These are phyloP conservation scores for Mus caroli DNA, from an alignment of 2,797 vertebrate genomes.

Conservation along the genomic window DNA sequence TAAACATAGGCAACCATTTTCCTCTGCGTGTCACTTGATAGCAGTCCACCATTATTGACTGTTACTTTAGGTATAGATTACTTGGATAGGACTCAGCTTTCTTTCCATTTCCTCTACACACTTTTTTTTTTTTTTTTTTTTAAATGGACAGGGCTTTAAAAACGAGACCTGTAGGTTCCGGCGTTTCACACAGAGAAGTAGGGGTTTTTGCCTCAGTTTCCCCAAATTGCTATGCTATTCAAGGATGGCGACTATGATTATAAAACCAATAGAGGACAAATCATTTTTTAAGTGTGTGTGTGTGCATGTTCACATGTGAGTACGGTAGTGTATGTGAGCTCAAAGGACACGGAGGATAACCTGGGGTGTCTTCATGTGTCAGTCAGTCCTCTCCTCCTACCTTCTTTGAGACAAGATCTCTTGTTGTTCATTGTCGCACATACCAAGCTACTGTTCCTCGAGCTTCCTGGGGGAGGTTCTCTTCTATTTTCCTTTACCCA, in stretches of 20 bases:
- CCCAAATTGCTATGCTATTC: slow-evolving; percentile 31
- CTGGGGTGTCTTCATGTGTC: neutral
- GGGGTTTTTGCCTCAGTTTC: neutral
- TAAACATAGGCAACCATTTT: neutral
- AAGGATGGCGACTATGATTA: neutral
- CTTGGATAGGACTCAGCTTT: neutral
- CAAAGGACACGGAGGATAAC: neutral
- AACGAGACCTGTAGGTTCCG: neutral
- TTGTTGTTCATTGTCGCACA: neutral
- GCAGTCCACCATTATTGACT: neutral
- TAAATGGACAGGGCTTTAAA: slow-evolving; percentile 47
- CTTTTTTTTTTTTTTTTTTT: neutral
- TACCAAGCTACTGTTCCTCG: neutral
- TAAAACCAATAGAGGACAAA: slow-evolving; percentile 33
- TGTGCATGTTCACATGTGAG: neutral
- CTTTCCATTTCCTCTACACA: neutral
- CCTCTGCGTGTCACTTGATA: neutral
- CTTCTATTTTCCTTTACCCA: neutral
- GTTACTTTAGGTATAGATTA: neutral
- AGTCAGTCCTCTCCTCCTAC: neutral
- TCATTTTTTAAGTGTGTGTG: neutral
- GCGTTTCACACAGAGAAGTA: neutral
- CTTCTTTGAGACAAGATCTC: neutral
- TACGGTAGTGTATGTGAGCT: too few species aligned
- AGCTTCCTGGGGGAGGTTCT: neutral